A percentile compares a stretch with the other conserved stretches of the same genome.
Evolutionary conservation across 2,113 vertebrate species (phyloP).

Genomic region (Myxocyprinus asiaticus): DNA sequence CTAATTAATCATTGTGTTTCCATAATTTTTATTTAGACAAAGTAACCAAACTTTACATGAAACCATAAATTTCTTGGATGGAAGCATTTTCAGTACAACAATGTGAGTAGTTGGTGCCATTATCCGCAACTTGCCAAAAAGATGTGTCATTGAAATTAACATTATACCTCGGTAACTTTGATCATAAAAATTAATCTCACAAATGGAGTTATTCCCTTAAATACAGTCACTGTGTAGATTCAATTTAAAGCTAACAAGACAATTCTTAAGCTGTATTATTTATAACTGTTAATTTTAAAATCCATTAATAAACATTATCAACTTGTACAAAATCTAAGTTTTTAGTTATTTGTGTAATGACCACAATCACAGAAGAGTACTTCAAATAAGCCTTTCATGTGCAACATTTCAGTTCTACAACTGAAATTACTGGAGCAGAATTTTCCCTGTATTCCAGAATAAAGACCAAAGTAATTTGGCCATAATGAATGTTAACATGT

Average conservation of each 20-base stretch:
- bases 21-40: conserved; percentile 7
- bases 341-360: neutral
- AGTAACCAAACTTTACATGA: neutral
- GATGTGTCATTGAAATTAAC: neutral
- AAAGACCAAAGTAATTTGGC: neutral
- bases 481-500: neutral
- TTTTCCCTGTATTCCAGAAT: neutral
- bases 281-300: neutral
- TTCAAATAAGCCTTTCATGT: conserved; percentile 2
- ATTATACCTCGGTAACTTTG: neutral
- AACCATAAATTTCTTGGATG: neutral
- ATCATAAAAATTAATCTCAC: neutral
- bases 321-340: neutral
- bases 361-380: neutral
- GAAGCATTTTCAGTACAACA: neutral
- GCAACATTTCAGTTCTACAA: neutral
- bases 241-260: neutral
- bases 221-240: neutral
- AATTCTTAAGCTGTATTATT: neutral
- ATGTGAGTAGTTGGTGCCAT: neutral
- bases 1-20: neutral
- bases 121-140: neutral
- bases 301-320: neutral
- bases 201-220: conserved; percentile 2
- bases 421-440: neutral